Base-by-base conservation (phyloP, 1,140 invertebrate species). In the Drosophila jambulina region DNA sequence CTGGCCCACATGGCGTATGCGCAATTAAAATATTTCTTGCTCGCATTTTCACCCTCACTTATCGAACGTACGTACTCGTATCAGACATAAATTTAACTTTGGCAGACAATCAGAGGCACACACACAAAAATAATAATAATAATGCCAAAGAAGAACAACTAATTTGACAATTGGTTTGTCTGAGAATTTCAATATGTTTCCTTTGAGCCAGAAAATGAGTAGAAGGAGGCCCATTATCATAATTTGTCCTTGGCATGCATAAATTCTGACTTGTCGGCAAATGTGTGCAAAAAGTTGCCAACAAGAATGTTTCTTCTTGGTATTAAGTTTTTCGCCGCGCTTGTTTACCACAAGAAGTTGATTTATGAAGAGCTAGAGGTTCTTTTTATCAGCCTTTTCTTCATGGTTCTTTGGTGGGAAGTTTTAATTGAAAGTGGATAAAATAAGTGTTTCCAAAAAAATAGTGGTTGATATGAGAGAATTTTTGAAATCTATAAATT, bases 151-250 rank as follows among this genome's bases (percentile, higher is more conserved):
- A 56, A 60, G n/a, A 49, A 70, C 25, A 60, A 60, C 70, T 60
- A 72, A 79, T 79, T 80, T 76, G 75, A 70, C 80, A 78, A 83
- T 87, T 78, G 72, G 84, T 88, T 80, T 80, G 80, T 84, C 84
- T 88, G 77, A 72, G 77, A 83, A 88, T 84, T 83, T 83, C 84
- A 84, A 87, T 87, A 87, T 83, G 84, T 63, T 80, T 36, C 49
- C 48, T 65, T 54, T 70, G 32, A 38, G 29, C 40, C 42, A 32
- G 21, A 36, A 19, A 29, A 21, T 17, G 27, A 3, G 13, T 0
- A 2, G 38, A 25, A 29, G 42, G 40, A 12, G 54, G 6, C 70
- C 58, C 60, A 78, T 85, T 76, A 82, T 86, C 70, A 78, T 85
- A 63, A 70, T 82, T 81, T 76, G 64, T 46, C 51, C 68, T 71